phyloP scores from a whole-genome alignment of 2,113 vertebrate species.

The Catharus bicknelli region DNA sequence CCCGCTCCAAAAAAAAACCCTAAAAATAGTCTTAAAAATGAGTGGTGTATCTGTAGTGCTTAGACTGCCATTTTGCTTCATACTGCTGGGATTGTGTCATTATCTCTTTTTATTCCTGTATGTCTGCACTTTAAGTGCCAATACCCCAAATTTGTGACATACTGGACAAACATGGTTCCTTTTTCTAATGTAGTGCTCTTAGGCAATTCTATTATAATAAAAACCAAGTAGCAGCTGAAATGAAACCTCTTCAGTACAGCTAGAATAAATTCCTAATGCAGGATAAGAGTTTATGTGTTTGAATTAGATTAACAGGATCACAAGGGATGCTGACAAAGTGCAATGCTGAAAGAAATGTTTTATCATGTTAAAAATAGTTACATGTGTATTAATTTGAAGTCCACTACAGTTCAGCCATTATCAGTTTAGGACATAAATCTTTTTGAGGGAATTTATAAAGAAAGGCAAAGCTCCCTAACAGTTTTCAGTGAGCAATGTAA shows the following conservation, averaged over 20 bases:
- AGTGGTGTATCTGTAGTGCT: not conserved
- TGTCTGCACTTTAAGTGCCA: not conserved
- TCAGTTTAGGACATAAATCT: not conserved
- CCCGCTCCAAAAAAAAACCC: fast-evolving
- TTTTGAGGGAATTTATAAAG: not conserved
- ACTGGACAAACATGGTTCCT: not conserved
- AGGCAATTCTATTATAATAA: not conserved
- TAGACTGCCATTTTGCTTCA: not conserved
- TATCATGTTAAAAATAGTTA: not conserved
- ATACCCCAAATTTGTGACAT: not conserved
- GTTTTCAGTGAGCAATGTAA: not conserved
- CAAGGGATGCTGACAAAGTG: not conserved
- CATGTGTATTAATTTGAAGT: slow-evolving; percentile 14
- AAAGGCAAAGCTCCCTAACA: not conserved
- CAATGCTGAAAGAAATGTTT: not conserved
- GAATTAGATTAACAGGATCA: slow-evolving; percentile 16
- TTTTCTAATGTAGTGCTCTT: not conserved
- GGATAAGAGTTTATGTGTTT: not conserved
- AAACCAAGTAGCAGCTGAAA: not conserved
- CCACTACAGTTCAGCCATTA: not conserved
- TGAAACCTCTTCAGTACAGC: not conserved
- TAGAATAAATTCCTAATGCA: not conserved
- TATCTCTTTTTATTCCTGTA: not conserved
- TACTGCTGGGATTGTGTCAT: not conserved
- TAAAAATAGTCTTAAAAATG: not conserved